phyloP scores from a whole-genome alignment of 2,888 invertebrate species.

The Antheraea assamensis region DNA sequence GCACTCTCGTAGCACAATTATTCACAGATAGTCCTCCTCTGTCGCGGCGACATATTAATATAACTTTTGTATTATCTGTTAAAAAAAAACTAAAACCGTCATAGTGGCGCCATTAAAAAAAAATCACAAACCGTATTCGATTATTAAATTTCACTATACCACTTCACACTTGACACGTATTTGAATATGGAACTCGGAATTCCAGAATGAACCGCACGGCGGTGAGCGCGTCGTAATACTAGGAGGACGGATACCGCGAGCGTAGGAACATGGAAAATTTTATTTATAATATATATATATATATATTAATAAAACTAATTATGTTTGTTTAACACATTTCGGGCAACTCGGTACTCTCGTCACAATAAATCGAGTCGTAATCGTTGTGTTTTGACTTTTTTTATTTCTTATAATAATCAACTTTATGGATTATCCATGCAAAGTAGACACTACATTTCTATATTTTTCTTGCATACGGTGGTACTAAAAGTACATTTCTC shows the following conservation, averaged over 20 bases:
- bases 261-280: slow-evolving; percentile 53
- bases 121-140: slow-evolving; percentile 66
- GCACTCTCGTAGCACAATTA: slow-evolving; percentile 53
- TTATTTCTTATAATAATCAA: background rate
- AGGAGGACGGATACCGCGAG: slow-evolving; percentile 40
- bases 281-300: slow-evolving; percentile 61
- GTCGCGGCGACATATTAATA: slow-evolving; percentile 36
- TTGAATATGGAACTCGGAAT: slow-evolving; percentile 46
- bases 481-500: too few species aligned
- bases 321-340: slow-evolving; percentile 58
- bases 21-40: slow-evolving; percentile 32
- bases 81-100: slow-evolving; percentile 51
- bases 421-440: background rate
- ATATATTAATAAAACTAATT: slow-evolving; percentile 61
- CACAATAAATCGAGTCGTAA: slow-evolving; percentile 44
- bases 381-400: slow-evolving; percentile 34
- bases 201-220: slow-evolving; percentile 63
- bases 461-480: too few species aligned
- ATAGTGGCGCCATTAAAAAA: slow-evolving; percentile 67
- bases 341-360: slow-evolving; percentile 52
- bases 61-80: slow-evolving; percentile 27
- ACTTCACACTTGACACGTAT: slow-evolving; percentile 67
- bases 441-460: too few species aligned
- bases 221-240: slow-evolving; percentile 62
- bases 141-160: slow-evolving; percentile 60